Conservation (phyloP, 2,797 vertebrate species). For the Anas capensis region DNA sequence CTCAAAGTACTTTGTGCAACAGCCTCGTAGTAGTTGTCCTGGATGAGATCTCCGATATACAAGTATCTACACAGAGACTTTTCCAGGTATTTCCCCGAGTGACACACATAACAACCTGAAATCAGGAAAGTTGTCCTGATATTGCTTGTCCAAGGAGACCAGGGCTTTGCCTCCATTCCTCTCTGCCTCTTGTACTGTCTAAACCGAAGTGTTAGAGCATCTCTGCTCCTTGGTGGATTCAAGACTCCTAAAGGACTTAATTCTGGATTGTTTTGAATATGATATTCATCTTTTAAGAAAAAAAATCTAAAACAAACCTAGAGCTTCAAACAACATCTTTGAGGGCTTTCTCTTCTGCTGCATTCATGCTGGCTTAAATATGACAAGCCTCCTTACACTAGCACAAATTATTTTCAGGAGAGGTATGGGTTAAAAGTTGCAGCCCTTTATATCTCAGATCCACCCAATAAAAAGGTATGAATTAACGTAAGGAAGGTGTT, state of each 20-base stretch:
- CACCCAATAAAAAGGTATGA: background rate
- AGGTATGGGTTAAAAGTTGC: background rate
- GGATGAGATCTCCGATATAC: fast-evolving
- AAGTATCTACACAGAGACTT: background rate
- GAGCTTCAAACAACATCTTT: fast-evolving
- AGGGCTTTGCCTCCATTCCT: background rate
- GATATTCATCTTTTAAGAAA: background rate
- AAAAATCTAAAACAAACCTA: background rate
- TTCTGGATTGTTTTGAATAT: background rate
- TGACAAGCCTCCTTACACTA: background rate
- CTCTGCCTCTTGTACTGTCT: background rate
- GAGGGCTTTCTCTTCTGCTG: background rate
- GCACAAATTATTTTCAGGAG: background rate
- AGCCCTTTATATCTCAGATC: background rate
- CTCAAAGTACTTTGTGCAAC: background rate
- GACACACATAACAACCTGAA: background rate
- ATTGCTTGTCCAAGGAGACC: background rate
- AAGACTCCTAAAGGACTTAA: background rate
- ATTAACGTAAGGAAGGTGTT: background rate
- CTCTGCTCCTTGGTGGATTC: background rate
- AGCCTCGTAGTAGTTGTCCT: background rate
- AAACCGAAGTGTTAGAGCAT: background rate
- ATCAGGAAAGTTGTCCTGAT: background rate
- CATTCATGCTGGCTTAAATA: background rate
- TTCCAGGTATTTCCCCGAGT: background rate